Percentiles rank a stretch among this genome's conserved stretches.
phyloP scores from a whole-genome alignment of 2,797 vertebrate species.

The Takifugu rubripes region DNA sequence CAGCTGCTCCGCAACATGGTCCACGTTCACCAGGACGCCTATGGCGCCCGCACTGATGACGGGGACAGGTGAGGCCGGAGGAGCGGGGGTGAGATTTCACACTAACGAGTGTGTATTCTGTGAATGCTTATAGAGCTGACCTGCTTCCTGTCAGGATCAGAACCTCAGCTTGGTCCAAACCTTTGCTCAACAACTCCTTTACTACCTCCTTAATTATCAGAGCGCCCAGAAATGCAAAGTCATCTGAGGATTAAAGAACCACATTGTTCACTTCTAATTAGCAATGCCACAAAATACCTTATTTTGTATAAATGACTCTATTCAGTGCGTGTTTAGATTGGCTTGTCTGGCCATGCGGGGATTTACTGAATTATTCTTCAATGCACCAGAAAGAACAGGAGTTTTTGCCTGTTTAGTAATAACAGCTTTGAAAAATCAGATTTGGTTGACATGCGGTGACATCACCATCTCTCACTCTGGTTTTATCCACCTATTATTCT shows the following conservation, averaged over 20 bases:
- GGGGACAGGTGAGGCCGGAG: neutral
- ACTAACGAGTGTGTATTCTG: too few relatives aligned
- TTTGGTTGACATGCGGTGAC: neutral
- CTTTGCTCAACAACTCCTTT: constrained; percentile 86
- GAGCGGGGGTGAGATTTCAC: neutral
- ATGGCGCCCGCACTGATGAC: constrained; percentile 85
- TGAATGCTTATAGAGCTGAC: constrained; percentile 53
- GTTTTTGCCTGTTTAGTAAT: too few relatives aligned
- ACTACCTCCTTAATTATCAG: constrained; percentile 94
- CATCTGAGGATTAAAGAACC: constrained; percentile 67
- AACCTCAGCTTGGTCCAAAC: constrained; percentile 87
- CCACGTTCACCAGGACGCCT: constrained; percentile 91
- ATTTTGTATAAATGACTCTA: neutral
- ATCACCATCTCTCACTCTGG: too few relatives aligned
- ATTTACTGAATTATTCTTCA: too few relatives aligned
- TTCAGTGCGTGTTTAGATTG: too few relatives aligned
- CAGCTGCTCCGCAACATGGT: constrained; percentile 86
- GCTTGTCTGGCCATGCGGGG: too few relatives aligned
- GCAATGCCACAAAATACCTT: too few relatives aligned
- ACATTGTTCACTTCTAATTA: too few relatives aligned
- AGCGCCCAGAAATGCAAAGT: constrained; percentile 94
- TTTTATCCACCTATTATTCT: too few relatives aligned
- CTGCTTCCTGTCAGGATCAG: constrained; percentile 93
- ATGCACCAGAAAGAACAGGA: too few relatives aligned
- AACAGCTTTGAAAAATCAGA: too few relatives aligned